Evolutionary conservation across 2,113 vertebrate genomes (phyloP).

Genomic region (Trinectes maculatus): DNA sequence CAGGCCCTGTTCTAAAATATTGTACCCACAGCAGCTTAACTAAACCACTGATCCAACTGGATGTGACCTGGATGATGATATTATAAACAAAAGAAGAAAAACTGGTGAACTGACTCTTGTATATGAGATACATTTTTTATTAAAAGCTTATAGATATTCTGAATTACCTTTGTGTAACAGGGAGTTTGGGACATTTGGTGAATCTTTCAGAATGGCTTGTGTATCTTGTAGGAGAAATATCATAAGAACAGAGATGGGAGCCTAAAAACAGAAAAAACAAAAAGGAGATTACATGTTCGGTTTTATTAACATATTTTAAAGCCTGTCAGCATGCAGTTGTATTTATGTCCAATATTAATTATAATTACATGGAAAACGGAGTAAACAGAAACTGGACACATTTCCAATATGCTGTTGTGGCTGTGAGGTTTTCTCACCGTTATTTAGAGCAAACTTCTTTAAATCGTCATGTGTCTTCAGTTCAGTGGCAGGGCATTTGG

Average conservation of each 20-base stretch:
- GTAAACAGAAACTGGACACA: neutral
- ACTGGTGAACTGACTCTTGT: neutral
- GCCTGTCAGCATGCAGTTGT: neutral
- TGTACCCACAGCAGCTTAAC: neutral
- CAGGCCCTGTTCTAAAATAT: neutral
- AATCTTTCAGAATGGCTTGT: constrained; percentile 70
- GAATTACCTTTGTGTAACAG: constrained; percentile 90
- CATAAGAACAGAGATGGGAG: constrained; percentile 90
- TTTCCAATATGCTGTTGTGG: neutral
- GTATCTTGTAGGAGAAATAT: constrained; percentile 85
- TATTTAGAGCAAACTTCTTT: constrained; percentile 87
- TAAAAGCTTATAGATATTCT: neutral
- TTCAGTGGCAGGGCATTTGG: constrained; percentile 86
- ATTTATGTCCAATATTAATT: neutral
- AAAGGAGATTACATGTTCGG: neutral
- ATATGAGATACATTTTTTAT: neutral
- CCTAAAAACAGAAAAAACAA: constrained; percentile 74
- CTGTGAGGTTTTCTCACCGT: constrained; percentile 83
- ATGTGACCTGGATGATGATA: neutral
- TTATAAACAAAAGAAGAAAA: neutral
- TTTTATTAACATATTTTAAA: neutral
- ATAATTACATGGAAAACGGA: neutral
- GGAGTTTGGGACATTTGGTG: constrained; percentile 91
- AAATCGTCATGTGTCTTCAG: constrained; percentile 86
- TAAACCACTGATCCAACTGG: neutral